Percentiles rank a stretch among this genome's conserved stretches.
Conservation (phyloP, 2,888 invertebrate genomes). For the Leptopilina myrica region DNA sequence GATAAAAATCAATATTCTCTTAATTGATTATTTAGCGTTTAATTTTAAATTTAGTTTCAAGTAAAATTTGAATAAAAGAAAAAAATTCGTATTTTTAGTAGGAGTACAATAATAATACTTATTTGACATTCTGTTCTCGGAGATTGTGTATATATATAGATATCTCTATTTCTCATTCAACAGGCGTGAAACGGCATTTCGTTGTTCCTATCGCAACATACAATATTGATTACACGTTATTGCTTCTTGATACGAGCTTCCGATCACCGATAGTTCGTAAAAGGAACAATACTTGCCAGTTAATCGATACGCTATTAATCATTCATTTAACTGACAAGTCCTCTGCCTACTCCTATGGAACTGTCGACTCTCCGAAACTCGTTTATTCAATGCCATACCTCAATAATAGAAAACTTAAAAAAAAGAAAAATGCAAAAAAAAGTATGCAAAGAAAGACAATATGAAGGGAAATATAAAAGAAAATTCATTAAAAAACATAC, state of each 20-base stretch:
- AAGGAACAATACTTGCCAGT: constrained; percentile 20
- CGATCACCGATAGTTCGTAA: constrained; percentile 17
- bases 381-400: not conserved
- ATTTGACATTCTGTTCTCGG: constrained; percentile 39
- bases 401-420: too few relatives aligned
- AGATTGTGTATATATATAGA: constrained; percentile 42
- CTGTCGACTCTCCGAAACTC: not conserved
- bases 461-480: too few relatives aligned
- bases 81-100: not conserved
- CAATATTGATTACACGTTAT: constrained; percentile 50
- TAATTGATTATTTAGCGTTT: not conserved
- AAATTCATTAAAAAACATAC: too few relatives aligned
- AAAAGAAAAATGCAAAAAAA: too few relatives aligned
- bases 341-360: not conserved
- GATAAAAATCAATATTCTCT: not conserved
- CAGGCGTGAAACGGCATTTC: constrained; percentile 51
- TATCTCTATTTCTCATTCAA: constrained; percentile 54
- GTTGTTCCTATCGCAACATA: constrained; percentile 47
- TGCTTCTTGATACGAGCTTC: constrained; percentile 43
- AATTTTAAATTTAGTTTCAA: not conserved
- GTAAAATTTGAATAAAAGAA: not conserved
- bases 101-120: not conserved
- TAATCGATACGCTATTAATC: constrained; percentile 15
- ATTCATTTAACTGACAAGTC: constrained; percentile 19
- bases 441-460: too few relatives aligned